These are phyloP conservation scores for Platalea minor DNA, from an alignment of 2,797 vertebrate species.

Conservation along the genomic window DNA sequence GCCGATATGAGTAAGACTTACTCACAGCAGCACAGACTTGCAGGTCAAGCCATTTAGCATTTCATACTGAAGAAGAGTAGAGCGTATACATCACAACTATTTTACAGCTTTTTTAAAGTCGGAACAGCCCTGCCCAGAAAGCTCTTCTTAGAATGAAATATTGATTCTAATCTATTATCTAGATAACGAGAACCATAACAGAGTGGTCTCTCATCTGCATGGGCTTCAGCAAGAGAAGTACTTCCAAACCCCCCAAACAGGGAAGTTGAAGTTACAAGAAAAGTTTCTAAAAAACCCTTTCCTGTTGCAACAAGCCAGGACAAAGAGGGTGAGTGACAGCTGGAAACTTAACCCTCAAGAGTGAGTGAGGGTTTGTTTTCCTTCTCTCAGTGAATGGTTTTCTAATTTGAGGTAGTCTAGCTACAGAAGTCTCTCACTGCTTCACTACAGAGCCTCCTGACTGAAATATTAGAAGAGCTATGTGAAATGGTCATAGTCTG, in stretches of 20 bases:
- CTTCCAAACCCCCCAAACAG: conserved; percentile 42
- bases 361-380: background rate
- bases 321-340: conserved; percentile 51
- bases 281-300: conserved; percentile 63
- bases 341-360: conserved; percentile 64
- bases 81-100: background rate
- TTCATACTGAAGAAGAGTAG: background rate
- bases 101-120: background rate
- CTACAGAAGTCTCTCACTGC: background rate
- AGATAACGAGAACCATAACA: background rate
- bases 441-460: background rate
- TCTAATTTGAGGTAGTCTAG: background rate
- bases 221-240: background rate
- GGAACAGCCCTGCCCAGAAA: background rate
- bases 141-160: background rate
- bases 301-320: conserved; percentile 65
- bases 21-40: background rate
- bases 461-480: background rate
- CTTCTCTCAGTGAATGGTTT: background rate
- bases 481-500: accelerated
- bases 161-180: background rate
- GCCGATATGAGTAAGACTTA: conserved; percentile 30
- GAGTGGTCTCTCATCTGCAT: background rate
- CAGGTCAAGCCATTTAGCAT: background rate
- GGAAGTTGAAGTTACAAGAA: conserved; percentile 61